Conservation (phyloP, 2,113 vertebrate genomes). For the Scomber colias region DNA sequence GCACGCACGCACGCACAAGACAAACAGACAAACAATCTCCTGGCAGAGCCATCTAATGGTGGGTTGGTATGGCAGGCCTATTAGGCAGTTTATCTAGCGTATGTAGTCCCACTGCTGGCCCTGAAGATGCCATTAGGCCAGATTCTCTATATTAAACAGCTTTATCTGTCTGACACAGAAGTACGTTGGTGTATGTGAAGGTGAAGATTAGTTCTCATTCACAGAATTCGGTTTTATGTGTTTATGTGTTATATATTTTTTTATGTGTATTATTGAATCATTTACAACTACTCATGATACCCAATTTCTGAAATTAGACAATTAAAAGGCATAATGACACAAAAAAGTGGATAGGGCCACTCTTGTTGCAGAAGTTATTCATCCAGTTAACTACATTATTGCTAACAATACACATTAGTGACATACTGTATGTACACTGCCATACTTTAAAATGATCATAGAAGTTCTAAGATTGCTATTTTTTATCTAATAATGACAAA, state of each 20-base stretch:
- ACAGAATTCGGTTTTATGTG: background rate
- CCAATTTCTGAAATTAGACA: background rate
- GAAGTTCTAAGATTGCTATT: background rate
- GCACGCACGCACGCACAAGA: background rate
- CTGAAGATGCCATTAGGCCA: slow-evolving; percentile 54
- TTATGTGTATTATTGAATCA: background rate
- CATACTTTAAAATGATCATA: background rate
- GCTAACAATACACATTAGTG: background rate
- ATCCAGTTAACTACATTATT: background rate
- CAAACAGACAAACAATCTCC: slow-evolving; percentile 25
- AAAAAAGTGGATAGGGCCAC: background rate
- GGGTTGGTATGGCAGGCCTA: slow-evolving; percentile 29
- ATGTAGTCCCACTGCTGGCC: slow-evolving; percentile 33
- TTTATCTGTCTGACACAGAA: slow-evolving; percentile 52
- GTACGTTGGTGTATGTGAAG: background rate
- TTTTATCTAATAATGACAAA: background rate
- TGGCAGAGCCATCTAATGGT: slow-evolving; percentile 24
- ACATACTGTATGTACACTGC: background rate
- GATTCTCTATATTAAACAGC: slow-evolving; percentile 65
- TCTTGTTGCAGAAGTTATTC: background rate
- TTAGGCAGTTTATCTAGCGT: slow-evolving; percentile 56
- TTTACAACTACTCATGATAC: background rate
- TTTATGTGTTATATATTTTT: no score
- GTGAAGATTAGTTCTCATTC: background rate
- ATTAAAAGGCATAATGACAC: background rate